Conservation (phyloP, 2,797 vertebrate genomes). For the Macroramphosus scolopax region DNA sequence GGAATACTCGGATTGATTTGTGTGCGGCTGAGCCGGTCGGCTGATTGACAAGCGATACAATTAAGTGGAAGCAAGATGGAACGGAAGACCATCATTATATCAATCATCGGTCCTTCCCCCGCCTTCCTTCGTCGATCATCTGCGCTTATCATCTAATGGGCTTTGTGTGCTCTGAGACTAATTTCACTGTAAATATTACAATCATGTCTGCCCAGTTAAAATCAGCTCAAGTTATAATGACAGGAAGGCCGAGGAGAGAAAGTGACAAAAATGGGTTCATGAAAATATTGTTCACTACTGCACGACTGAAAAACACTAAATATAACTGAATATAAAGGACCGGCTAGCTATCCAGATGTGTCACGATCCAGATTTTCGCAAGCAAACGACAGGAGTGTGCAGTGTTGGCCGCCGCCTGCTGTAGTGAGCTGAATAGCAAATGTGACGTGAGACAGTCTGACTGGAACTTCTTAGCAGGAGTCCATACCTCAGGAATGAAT, state of each 20-base stretch:
- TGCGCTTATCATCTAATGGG: constrained; percentile 48
- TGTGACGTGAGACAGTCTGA: too few relatives aligned
- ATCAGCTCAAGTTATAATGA: constrained; percentile 13
- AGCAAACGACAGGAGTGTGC: too few relatives aligned
- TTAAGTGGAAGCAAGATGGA: constrained; percentile 58
- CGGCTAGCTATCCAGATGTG: too few relatives aligned
- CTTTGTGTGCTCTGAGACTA: constrained; percentile 38
- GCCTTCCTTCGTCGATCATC: constrained; percentile 41
- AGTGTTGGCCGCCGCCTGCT: too few relatives aligned
- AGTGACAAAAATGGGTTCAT: constrained; percentile 2
- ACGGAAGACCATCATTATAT: constrained; percentile 59
- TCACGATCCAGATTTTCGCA: too few relatives aligned
- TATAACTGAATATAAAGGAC: too few relatives aligned
- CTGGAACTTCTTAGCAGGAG: too few relatives aligned
- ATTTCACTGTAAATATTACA: constrained; percentile 47
- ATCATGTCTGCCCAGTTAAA: constrained; percentile 19
- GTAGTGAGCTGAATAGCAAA: too few relatives aligned
- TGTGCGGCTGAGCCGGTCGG: constrained; percentile 31
- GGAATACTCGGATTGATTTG: constrained; percentile 56
- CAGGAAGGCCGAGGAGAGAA: not conserved
- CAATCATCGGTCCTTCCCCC: constrained; percentile 44
- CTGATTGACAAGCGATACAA: constrained; percentile 69
- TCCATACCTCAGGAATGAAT: too few relatives aligned
- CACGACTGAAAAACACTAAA: too few relatives aligned
- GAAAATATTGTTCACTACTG: constrained; percentile 10